Evolutionary conservation across 37 sponge, comb jelly and placozoan genomes (phyloP).

Genomic region (Aplysina aerophoba): DNA sequence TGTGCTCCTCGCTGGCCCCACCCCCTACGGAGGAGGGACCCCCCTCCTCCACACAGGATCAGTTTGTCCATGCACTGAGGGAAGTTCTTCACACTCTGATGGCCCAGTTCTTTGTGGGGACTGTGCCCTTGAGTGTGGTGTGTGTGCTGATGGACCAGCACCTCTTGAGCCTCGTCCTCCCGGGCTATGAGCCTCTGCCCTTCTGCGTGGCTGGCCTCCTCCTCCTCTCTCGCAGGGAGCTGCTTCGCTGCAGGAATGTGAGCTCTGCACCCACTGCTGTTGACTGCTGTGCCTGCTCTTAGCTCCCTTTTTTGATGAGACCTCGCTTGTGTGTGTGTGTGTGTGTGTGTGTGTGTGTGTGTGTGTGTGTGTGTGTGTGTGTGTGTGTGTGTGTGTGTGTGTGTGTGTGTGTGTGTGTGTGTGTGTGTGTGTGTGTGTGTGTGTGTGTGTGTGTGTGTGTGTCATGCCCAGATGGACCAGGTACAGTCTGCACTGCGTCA

Average conservation of each 20-base stretch:
- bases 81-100: conserved; percentile 84
- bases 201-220: background rate
- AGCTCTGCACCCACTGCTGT: background rate
- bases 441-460: conserved; percentile 18
- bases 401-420: conserved; percentile 14
- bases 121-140: background rate
- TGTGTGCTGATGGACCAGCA: conserved; percentile 29
- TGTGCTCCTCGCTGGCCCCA: background rate
- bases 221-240: conserved; percentile 7
- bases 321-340: background rate
- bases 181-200: conserved; percentile 21
- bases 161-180: background rate
- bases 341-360: conserved; percentile 19
- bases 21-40: background rate
- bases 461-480: background rate
- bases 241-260: conserved; percentile 32
- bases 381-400: conserved; percentile 30
- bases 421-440: conserved; percentile 1
- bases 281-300: too few relatives aligned
- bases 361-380: conserved; percentile 23
- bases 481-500: background rate
- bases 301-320: too few relatives aligned
- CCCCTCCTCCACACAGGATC: background rate
- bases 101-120: background rate
- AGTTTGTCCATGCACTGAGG: conserved; percentile 75